These are phyloP conservation scores for Drepana falcataria DNA, from an alignment of 2,888 invertebrate species.

Conservation along the genomic window DNA sequence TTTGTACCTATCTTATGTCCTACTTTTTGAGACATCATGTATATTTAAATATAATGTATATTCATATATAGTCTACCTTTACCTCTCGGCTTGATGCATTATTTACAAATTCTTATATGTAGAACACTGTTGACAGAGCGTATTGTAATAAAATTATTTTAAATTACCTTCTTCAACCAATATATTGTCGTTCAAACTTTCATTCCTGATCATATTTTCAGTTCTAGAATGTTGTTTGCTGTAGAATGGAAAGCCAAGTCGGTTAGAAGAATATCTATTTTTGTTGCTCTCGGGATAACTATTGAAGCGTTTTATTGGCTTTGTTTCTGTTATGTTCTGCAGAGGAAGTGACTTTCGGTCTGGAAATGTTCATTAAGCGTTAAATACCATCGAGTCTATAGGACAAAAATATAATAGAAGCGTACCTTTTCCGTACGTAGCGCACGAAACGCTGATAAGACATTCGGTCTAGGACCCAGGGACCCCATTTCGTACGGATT, in stretches of 20 bases:
- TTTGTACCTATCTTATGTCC: too few species aligned
- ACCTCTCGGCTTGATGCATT: too few species aligned
- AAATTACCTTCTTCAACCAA: background rate
- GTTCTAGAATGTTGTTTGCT: background rate
- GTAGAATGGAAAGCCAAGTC: background rate
- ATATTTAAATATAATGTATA: too few species aligned
- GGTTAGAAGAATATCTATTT: background rate
- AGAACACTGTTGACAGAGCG: background rate
- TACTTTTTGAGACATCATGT: too few species aligned
- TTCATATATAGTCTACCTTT: too few species aligned
- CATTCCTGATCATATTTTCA: background rate
- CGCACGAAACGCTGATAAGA: too few species aligned
- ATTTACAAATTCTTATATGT: too few species aligned
- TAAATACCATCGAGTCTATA: too few species aligned
- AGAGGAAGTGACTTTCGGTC: conserved; percentile 10
- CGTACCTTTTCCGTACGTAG: too few species aligned
- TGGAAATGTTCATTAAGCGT: background rate
- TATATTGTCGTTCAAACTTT: background rate
- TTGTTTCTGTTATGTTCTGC: conserved; percentile 2
- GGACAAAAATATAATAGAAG: too few species aligned
- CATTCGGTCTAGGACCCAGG: too few species aligned
- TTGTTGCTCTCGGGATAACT: conserved; percentile 3
- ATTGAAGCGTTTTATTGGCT: conserved; percentile 1
- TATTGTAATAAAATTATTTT: background rate
- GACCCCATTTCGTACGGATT: too few species aligned